Evolutionary conservation across 2,888 invertebrate species (phyloP).

Genomic region (Agriopis marginaria): DNA sequence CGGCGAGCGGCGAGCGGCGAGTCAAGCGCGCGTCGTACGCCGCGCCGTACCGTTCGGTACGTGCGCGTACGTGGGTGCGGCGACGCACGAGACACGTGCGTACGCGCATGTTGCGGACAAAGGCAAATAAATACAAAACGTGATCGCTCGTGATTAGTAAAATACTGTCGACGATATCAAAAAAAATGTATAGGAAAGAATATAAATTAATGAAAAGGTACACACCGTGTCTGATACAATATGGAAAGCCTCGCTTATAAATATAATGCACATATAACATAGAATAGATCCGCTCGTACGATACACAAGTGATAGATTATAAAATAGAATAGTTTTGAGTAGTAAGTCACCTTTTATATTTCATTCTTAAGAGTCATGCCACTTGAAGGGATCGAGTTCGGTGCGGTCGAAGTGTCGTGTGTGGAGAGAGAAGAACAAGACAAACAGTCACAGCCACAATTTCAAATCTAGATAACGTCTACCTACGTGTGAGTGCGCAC

Average conservation of each 20-base stretch:
- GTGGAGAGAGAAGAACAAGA: constrained; percentile 50
- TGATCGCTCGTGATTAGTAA: constrained; percentile 67
- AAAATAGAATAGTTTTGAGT: constrained; percentile 88
- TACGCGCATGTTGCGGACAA: constrained; percentile 53
- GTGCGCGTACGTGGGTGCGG: neutral
- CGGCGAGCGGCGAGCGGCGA: constrained; percentile 41
- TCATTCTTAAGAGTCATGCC: constrained; percentile 73
- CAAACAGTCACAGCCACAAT: constrained; percentile 84
- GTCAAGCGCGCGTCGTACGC: constrained; percentile 24
- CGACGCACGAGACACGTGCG: neutral
- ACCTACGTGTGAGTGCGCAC: constrained; percentile 57
- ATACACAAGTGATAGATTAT: constrained; percentile 69
- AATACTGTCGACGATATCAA: constrained; percentile 52
- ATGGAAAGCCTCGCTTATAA: constrained; percentile 74
- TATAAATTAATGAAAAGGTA: constrained; percentile 52
- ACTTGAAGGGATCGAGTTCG: constrained; percentile 37
- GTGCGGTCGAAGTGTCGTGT: constrained; percentile 51
- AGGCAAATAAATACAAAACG: constrained; percentile 72
- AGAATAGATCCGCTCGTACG: constrained; percentile 64
- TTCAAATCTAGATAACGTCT: constrained; percentile 63
- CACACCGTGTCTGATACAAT: constrained; percentile 67
- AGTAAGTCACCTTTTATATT: constrained; percentile 89
- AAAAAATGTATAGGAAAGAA: constrained; percentile 53
- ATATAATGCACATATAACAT: constrained; percentile 72
- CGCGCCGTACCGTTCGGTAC: constrained; percentile 24